Base-by-base conservation (phyloP, 2,797 vertebrate species). In the Pterois miles region DNA sequence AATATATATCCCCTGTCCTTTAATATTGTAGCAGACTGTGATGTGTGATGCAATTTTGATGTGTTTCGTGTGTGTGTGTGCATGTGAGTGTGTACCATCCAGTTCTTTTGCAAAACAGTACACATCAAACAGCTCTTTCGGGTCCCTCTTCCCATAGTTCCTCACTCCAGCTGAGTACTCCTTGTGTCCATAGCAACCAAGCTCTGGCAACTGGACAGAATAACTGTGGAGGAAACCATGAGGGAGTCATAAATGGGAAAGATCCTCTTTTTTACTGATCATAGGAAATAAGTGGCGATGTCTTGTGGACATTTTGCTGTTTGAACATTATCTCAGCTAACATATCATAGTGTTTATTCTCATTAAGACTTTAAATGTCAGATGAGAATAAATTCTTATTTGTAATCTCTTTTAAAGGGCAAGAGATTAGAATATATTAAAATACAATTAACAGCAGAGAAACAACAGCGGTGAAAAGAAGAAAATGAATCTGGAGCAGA, bases 131-230 rank as follows among this genome's bases (percentile, higher is more conserved):
- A 93, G 90, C 83, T 99, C 98, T 0, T 88, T 86, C 0, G 96
- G 95, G 80, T 97, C 96, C 53, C 96, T 95, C 75, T 91, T 94
- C 43, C 98, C 98, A 56, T 99, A 98, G 91, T 96, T 98, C 90
- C 97, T 96, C 80, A 99, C 96, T 1, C 98, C 97, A 7, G 96
- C 95, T 9, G 95, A 95, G 88, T 96, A 96, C 91, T 97, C 96
- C 73, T 96, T 94, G 92, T 98, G 97, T 56, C 97, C 98, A 60
- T 97, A 97, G 94, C 98, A 99, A 91, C 97, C 97, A 1, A 97
- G 96, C 71, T 97, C 96, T 34, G 97, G 97, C 48, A 88, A 91
- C n/a, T 96, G 97, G 91, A 99, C 96, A 22, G 97, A 96, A 31
- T 98, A 98, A 88, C 98, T 99, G 93, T 38, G 13, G 74, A 87